Percentiles rank a stretch among this genome's conserved stretches.
Conservation (phyloP, 2,888 invertebrate species). For the Pyrrhia umbra region DNA sequence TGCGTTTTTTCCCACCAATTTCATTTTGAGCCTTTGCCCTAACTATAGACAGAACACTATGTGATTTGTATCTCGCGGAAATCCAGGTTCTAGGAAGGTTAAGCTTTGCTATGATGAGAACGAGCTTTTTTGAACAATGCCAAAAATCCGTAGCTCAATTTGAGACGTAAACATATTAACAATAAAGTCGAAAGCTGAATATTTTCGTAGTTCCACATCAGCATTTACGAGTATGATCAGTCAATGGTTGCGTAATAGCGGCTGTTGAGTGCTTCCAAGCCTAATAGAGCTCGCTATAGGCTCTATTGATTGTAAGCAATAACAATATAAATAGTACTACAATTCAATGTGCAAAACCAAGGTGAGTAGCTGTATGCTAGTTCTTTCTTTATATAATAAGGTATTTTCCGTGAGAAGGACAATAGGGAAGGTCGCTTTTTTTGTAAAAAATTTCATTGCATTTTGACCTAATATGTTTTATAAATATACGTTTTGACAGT, state of each 20-base stretch:
- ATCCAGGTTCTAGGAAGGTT: too few species aligned
- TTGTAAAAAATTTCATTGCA: background rate
- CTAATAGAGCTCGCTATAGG: slow-evolving; percentile 11
- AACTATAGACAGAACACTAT: too few species aligned
- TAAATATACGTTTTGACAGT: too few species aligned
- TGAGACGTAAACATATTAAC: background rate
- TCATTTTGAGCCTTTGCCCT: too few species aligned
- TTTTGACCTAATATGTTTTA: too few species aligned
- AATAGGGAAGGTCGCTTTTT: background rate
- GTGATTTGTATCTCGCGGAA: too few species aligned
- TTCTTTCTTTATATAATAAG: background rate
- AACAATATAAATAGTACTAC: background rate
- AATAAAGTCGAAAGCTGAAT: background rate
- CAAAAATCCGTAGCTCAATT: too few species aligned
- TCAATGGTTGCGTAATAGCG: slow-evolving; percentile 28
- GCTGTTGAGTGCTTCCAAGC: slow-evolving; percentile 10
- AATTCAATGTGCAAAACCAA: slow-evolving; percentile 12
- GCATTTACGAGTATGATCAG: slow-evolving; percentile 37
- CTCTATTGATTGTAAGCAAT: slow-evolving; percentile 10
- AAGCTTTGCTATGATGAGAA: too few species aligned
- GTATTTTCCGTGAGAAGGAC: background rate
- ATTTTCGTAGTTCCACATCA: slow-evolving; percentile 26
- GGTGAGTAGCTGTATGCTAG: slow-evolving; percentile 2
- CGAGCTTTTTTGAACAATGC: too few species aligned
- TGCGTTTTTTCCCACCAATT: too few species aligned